Conservation (phyloP, 1,140 invertebrate genomes). For the Platyscapa corneri region DNA sequence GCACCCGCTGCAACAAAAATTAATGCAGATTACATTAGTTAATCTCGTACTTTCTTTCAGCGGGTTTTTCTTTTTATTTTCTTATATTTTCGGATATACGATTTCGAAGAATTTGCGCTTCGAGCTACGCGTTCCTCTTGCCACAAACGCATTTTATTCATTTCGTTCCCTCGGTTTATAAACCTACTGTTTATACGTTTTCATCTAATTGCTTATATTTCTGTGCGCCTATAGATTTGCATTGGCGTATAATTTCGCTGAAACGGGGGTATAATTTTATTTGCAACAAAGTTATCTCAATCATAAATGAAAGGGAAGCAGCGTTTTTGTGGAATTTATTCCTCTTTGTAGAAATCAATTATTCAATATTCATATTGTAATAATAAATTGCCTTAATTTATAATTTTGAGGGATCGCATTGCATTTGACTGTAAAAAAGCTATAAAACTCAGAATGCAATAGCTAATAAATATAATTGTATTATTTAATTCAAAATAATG, state of each 20-base stretch:
- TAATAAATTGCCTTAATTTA: not conserved
- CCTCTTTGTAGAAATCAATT: not conserved
- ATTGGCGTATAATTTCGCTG: not conserved
- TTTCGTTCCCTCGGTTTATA: not conserved
- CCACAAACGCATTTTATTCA: not conserved
- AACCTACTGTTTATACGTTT: not conserved
- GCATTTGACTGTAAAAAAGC: too few species aligned
- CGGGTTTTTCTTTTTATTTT: not conserved
- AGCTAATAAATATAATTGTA: too few species aligned
- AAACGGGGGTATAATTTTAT: not conserved
- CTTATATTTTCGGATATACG: not conserved
- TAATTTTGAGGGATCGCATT: not conserved
- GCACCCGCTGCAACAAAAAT: constrained; percentile 80
- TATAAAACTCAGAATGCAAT: too few species aligned
- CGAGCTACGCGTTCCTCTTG: not conserved
- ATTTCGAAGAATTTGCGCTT: not conserved
- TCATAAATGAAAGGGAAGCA: not conserved
- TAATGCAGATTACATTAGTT: not conserved
- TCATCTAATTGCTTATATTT: not conserved
- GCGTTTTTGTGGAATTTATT: not conserved
- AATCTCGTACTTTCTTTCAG: not conserved
- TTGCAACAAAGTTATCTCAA: not conserved
- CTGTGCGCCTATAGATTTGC: not conserved
- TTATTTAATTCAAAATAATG: too few species aligned
- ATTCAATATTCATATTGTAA: not conserved